Percentiles rank a stretch among this genome's conserved stretches.
These are phyloP conservation scores for Metacarcinus magister DNA, from an alignment of 2,888 invertebrate species.

Conservation along the genomic window DNA sequence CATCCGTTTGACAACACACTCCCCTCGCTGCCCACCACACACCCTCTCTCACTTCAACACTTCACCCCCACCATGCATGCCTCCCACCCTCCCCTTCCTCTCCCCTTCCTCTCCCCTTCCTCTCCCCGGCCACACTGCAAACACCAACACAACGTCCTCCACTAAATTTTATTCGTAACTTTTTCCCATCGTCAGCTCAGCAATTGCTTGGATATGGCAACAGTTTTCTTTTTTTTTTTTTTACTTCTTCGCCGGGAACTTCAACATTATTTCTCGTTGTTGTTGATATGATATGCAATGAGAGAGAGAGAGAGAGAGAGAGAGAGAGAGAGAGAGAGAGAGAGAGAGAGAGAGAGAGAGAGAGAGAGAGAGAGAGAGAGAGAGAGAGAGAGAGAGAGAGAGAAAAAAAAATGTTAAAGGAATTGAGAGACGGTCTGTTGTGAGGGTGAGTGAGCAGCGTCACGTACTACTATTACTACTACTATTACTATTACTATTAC, in stretches of 20 bases:
- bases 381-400: too few species aligned
- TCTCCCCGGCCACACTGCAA: neutral
- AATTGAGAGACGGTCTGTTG: neutral
- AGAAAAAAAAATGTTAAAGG: neutral
- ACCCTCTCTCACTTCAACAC: neutral
- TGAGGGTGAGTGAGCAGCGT: neutral
- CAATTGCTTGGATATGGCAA: neutral
- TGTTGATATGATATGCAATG: constrained; percentile 51
- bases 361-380: neutral
- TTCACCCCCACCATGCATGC: neutral
- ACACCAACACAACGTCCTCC: constrained; percentile 30
- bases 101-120: neutral
- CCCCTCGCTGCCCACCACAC: neutral
- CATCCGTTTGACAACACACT: constrained; percentile 7
- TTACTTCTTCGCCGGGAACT: neutral
- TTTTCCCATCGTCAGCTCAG: neutral
- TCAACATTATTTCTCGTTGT: neutral
- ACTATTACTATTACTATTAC: too few species aligned
- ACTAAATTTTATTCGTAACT: neutral
- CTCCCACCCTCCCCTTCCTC: neutral
- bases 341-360: too few species aligned
- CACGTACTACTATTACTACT: neutral
- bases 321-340: too few species aligned
- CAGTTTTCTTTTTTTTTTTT: neutral
- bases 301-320: neutral